Conservation (phyloP, 1,140 invertebrate genomes). For the Agrypnia vestita region DNA sequence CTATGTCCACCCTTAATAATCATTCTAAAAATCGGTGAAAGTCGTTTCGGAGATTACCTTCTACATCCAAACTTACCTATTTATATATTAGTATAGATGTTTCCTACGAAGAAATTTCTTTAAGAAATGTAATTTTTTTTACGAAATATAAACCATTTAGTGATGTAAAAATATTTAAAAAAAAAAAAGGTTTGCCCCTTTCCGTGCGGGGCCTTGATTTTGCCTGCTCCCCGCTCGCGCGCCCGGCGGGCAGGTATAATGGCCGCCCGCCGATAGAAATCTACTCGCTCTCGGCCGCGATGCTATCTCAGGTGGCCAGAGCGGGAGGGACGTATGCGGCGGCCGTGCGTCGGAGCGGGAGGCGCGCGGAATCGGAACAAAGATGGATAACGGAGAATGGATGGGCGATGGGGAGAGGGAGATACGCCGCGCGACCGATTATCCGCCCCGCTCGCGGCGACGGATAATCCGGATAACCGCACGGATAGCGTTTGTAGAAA, state of each 20-base stretch:
- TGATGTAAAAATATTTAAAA: neutral
- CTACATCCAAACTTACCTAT: no score
- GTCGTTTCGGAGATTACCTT: no score
- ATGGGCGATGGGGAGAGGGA: constrained; percentile 6
- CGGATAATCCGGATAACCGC: neutral
- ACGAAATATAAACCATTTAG: neutral
- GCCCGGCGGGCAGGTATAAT: neutral
- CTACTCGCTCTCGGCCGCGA: constrained; percentile 24
- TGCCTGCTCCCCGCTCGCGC: neutral
- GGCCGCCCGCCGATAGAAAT: constrained; percentile 32
- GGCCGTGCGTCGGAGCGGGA: neutral
- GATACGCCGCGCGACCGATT: neutral
- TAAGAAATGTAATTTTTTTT: neutral
- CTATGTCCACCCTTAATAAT: no score
- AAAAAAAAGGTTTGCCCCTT: no score
- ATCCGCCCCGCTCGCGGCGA: neutral
- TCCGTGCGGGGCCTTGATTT: no score
- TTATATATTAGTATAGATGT: no score
- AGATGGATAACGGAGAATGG: constrained; percentile 21
- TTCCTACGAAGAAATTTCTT: no score
- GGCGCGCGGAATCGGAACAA: neutral
- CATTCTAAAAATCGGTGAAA: no score
- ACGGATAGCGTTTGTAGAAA: no score
- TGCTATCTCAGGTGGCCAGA: constrained; percentile 14
- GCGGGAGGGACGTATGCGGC: neutral